Base-by-base conservation (phyloP, 1,140 invertebrate genomes). In the Meloidogyne exigua region DNA sequence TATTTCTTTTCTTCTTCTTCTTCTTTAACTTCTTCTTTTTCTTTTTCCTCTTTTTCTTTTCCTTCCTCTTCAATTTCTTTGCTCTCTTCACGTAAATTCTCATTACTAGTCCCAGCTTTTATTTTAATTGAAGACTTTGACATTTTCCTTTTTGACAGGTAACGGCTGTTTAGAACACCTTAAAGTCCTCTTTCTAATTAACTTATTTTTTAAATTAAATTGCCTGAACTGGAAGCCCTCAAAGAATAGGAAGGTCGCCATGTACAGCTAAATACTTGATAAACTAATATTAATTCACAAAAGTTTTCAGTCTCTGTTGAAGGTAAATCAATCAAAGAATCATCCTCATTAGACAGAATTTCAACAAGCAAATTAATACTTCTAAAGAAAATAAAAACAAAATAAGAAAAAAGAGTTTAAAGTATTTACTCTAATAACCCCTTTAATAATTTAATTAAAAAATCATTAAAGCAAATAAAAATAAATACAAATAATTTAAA, bases 211-310 rank as follows among this genome's bases (percentile, higher is more conserved):
- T 42, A 23, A 44, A 2, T 26, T 42, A 25, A 39, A 42, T 23
- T 36, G 13, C 72, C 72, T 12, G 72, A 73, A 23, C 57, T 73
- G 10, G 72, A 73, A 21, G 72, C 72, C 23, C 72, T 57, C 57
- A 73, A 32, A 5, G 72, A 73, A 66, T 86, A 86, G 42, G 79
- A 68, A n/a, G 85, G 84, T 21, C 82, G 78, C 85, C 85, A 86
- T 26, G 63, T 75, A 28, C 79, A 85, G 78, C 85, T 83, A 64
- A 85, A 87, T 1, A 86, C 84, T 72, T 86, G 85, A 71, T 86
- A 86, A 25, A 76, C 76, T 25, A 86, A 66, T 69, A 76, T 81
- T 18, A 86, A 42, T 62, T 83, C 84, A 0, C 78, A 76, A 10
- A 66, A 12, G 3, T 57, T 21, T 2, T 76, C 81, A 12, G 62